A percentile compares a stretch with the other conserved stretches of the same genome.
Evolutionary conservation across 2,888 invertebrate species (phyloP).

Genomic region (Tortricodes alternella): DNA sequence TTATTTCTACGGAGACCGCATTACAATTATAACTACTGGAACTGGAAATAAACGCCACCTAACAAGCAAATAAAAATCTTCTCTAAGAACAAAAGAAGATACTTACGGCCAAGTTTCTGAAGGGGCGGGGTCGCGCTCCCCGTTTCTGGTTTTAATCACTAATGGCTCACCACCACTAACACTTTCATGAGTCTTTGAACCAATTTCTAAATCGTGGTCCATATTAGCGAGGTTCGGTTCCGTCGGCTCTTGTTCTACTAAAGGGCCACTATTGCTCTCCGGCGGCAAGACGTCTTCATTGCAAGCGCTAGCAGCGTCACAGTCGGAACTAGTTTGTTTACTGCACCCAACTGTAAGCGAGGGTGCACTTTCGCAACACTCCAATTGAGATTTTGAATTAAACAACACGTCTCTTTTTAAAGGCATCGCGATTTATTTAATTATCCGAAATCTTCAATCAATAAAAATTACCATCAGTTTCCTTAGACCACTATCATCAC

Average conservation of each 20-base stretch:
- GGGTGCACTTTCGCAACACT: conserved; percentile 33
- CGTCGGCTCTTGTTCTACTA: conserved; percentile 31
- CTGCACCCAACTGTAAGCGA: background rate
- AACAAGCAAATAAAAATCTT: no score
- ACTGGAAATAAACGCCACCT: no score
- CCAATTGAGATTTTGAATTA: conserved; percentile 39
- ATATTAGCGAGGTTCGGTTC: conserved; percentile 37
- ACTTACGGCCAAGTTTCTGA: no score
- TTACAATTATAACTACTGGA: no score
- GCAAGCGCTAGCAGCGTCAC: background rate
- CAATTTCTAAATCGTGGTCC: conserved; percentile 38
- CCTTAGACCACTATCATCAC: conserved; percentile 27
- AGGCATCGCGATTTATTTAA: conserved; percentile 44
- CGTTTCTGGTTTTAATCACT: no score
- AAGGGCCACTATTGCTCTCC: conserved; percentile 39
- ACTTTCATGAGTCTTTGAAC: conserved; percentile 34
- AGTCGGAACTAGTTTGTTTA: conserved; percentile 9
- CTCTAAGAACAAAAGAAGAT: no score
- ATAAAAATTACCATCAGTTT: background rate
- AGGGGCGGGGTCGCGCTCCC: no score
- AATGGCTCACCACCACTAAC: no score
- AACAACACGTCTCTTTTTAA: conserved; percentile 46
- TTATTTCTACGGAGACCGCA: no score
- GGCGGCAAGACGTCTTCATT: conserved; percentile 9
- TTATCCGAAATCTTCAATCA: no score